Base-by-base conservation (phyloP, 2,888 invertebrate genomes). In the Podotricha telesiphe region DNA sequence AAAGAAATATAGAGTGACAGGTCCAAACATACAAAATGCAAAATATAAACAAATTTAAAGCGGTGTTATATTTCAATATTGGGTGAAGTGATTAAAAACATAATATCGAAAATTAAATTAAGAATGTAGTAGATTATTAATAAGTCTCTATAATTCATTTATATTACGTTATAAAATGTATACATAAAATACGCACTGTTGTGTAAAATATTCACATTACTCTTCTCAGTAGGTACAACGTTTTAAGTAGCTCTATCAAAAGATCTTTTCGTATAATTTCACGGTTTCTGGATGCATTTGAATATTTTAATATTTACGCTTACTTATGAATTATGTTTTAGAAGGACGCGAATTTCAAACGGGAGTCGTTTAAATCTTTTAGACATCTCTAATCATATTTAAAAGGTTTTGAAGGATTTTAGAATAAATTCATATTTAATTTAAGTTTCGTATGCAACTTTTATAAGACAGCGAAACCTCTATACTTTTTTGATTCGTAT, bases 281-380 rank as follows among this genome's bases (percentile, higher is more conserved):
- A 37, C 55, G 53, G 10, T 53, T 53, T 53, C 28, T 53, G 53
- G n/a, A 28, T 53, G 22, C 53, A 53, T 28, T n/a, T 53, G 10
- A n/a, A n/a, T 53, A 28, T 53, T 53, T 28, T 53, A 53, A 53
- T 55, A 37, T 53, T 28, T n/a, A 28, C 22, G 22, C 28, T 53
- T 28, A 53, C 28, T 53, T 28, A 53, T 15, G 10, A 53, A 53
- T 28, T 28, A 28, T 11, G 34, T 34, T 34, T 55, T 34, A 34
- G 34, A 34, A 17, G 17, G 17, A n/a, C 28, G 1, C 28, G 28
- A 28, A 13, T 53, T 28, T 0, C 2, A 53, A 34, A 10, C 17
- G n/a, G 17, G 34, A 53, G 17, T 3, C n/a, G 4, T 28, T 28
- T 28, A 50, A 13, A 4, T 42, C 13, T 42, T 42, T 28, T 28